Percentiles rank a stretch among this genome's conserved stretches.
These are phyloP conservation scores for Xestobium rufovillosum DNA, from an alignment of 2,888 invertebrate genomes.

Conservation along the genomic window DNA sequence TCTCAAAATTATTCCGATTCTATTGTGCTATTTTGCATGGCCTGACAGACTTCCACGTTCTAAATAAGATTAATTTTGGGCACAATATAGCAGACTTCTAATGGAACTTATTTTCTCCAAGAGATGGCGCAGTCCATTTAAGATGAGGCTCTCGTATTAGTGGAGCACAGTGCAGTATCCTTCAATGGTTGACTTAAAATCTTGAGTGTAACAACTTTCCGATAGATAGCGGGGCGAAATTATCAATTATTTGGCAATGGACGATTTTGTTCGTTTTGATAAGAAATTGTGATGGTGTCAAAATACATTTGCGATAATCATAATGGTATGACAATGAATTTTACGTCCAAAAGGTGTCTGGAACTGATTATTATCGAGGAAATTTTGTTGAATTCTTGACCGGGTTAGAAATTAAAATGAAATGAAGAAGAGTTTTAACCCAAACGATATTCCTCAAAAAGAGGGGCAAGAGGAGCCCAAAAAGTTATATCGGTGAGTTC, in stretches of 20 bases:
- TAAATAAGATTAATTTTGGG: too few relatives aligned
- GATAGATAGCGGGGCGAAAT: constrained; percentile 28
- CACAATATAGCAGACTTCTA: constrained; percentile 8
- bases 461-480: constrained; percentile 50
- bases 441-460: constrained; percentile 46
- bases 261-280: constrained; percentile 31
- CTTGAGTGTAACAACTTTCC: constrained; percentile 26
- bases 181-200: too few relatives aligned
- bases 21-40: too few relatives aligned
- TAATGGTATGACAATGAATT: constrained; percentile 41
- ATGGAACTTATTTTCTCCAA: constrained; percentile 12
- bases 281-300: constrained; percentile 43
- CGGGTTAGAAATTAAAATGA: constrained; percentile 43
- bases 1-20: too few relatives aligned
- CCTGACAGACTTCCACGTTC: too few relatives aligned
- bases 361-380: constrained; percentile 31
- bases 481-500: constrained; percentile 49
- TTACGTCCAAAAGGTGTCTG: constrained; percentile 31
- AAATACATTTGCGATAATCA: constrained; percentile 38
- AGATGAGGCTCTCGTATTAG: too few relatives aligned
- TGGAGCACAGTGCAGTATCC: too few relatives aligned
- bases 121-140: constrained; percentile 20
- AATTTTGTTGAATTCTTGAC: constrained; percentile 43
- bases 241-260: constrained; percentile 28
- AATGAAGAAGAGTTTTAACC: constrained; percentile 50